Base-by-base conservation (phyloP, 1,140 invertebrate genomes). In the Drosophila nikananu region DNA sequence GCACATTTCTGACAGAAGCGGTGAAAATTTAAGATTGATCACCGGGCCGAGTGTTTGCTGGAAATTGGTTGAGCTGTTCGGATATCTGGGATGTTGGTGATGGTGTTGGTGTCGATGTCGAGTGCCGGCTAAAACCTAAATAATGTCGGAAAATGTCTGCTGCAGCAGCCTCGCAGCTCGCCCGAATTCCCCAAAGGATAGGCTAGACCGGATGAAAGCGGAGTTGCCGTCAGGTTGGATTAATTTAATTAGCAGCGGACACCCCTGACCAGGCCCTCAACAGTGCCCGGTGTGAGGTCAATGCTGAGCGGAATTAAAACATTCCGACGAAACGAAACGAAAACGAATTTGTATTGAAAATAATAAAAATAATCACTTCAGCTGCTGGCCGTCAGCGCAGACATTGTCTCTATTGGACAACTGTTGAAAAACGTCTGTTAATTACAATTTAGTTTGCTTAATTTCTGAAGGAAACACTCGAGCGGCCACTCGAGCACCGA, bases 11-110 rank as follows among this genome's bases (percentile, higher is more conserved):
- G 91, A 92, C 91, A 92, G 91, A 89, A 91, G 86, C 84, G 91
- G 86, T 92, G 91, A 92, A 92, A 92, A 92, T 92, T 92, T 86
- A 89, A 92, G 91, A 92, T 92, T 92, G 91, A 92, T 92, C 91
- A 92, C 91, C 91, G 39, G 37, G 66, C 57, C 76, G 71, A 90
- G 83, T 87, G 86, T 91, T 84, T 79, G 59, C 39, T 78, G 58
- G 64, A 87, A 87, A 87, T 87, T 87, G 83, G 68, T 70, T 80
- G 54, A 68, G 41, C 73, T 75, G 77, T 54, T 58, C 63, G 51
- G 74, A 19, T 77, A 67, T 80, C 67, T 60, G 27, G 49, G 21
- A 12, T 54, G n/a, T 35, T 35, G 19, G 17, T 54, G n/a, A 21
- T 35, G 19, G 17, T 52, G 32, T 37, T 35, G 19, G 19, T 77